Evolutionary conservation across 2,113 vertebrate genomes (phyloP).

Genomic region (Psettodes erumei): DNA sequence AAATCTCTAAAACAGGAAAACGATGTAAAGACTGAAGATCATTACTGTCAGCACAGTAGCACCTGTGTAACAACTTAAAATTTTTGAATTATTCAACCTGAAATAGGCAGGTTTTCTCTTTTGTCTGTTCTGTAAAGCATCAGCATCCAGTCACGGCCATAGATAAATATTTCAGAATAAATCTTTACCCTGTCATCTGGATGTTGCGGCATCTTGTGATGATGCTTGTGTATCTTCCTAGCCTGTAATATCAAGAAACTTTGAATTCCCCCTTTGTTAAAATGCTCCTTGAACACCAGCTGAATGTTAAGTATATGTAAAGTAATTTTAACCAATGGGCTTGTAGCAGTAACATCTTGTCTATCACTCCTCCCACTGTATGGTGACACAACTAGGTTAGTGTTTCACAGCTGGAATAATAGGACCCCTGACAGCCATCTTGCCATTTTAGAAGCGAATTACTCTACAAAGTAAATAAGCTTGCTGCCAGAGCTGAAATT

Average conservation of each 20-base stretch:
- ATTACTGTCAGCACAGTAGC: not conserved
- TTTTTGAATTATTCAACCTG: no score
- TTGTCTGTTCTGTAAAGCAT: not conserved
- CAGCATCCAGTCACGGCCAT: not conserved
- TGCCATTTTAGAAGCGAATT: constrained; percentile 7
- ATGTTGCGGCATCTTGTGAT: not conserved
- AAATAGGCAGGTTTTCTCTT: not conserved
- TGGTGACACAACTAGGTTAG: constrained; percentile 18
- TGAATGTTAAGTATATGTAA: not conserved
- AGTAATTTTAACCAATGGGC: not conserved
- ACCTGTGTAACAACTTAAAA: constrained; percentile 6
- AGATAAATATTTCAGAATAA: not conserved
- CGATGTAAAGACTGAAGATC: constrained; percentile 1
- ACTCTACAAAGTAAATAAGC: not conserved
- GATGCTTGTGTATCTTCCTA: no score
- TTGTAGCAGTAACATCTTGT: not conserved
- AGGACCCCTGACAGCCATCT: not conserved
- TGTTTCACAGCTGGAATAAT: constrained; percentile 21
- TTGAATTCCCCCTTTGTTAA: not conserved
- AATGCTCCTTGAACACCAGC: not conserved
- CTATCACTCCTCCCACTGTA: not conserved
- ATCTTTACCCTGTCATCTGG: not conserved
- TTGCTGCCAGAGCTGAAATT: not conserved
- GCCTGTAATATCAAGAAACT: not conserved
- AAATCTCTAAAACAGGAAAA: not conserved